Evolutionary conservation across 2,797 vertebrate species (phyloP), one percentile per base, ranked within the genome.

Genomic region (Aselliscus stoliczkanus): DNA sequence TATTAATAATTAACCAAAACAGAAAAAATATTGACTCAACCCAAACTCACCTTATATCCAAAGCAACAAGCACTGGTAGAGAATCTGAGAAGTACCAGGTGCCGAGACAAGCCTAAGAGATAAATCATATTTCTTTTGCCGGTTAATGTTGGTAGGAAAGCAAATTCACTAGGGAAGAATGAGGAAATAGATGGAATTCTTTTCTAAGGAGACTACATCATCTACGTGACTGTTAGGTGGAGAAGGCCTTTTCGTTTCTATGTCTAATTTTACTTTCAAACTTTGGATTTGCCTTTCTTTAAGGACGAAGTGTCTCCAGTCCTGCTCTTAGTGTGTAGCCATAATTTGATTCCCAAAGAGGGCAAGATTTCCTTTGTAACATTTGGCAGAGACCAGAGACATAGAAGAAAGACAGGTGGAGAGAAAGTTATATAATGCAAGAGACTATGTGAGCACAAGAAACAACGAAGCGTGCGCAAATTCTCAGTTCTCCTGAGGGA

Each of bases 141-240:
- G 42, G 27, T 50, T 88, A 4, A 14, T 58, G 8, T 77, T 64
- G 58, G 15, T 80, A 79, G 44, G 39, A 88, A 88, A 96, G 39
- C 25, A 95, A 77, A 81, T 69, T 87, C 50, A 69, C 79, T 25
- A 37, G 60, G 18, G 39, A 92, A 86, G 58, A 86, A 70, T 47
- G 73, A 81, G 50, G 75, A 94, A 75, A 69, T 47, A 54, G 67
- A 52, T 76, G 44, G 34, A 81, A 92, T 94, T 80, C 37, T 96
- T 85, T 93, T 73, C 67, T 52, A 65, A 58, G 9, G 58, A 39
- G 25, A 85, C 15, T 50, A 27, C 52, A 44, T 94, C 72, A 84
- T 47, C 50, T 58, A n/a, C 1, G 5, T 31, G 75, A 83, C 39
- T 27, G 5, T 4, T 20, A 7, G 12, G 44, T 14, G 10, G 65